Conservation (phyloP, 1,140 invertebrate genomes). For the Pseudomyrmex dendroicus region DNA sequence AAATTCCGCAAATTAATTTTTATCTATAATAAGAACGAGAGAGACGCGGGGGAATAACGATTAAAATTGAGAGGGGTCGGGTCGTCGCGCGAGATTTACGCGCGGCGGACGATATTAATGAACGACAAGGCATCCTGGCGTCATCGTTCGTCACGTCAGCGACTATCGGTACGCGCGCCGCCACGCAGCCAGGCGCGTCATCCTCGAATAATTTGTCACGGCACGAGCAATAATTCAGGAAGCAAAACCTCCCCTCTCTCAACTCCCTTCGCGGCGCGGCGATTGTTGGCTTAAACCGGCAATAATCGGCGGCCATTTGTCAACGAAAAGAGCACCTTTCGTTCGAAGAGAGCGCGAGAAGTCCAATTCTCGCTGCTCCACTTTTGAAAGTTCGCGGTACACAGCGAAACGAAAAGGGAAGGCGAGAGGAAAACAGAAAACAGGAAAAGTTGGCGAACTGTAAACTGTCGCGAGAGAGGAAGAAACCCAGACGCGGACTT, state of each 20-base stretch:
- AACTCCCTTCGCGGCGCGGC: not conserved
- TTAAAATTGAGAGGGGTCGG: not conserved
- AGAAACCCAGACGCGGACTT: constrained; percentile 46
- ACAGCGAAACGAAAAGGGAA: not conserved
- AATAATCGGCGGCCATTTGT: constrained; percentile 68
- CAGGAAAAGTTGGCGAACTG: constrained; percentile 54
- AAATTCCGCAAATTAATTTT: not conserved
- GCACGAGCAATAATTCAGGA: constrained; percentile 60
- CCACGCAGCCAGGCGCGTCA: constrained; percentile 59
- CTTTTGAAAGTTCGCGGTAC: constrained; percentile 31
- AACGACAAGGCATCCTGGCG: constrained; percentile 59
- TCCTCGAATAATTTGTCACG: constrained; percentile 71
- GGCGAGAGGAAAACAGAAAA: constrained; percentile 23
- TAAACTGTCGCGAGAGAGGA: constrained; percentile 54
- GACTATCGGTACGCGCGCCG: constrained; percentile 55
- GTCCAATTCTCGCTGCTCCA: constrained; percentile 45
- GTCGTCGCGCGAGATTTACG: constrained; percentile 16
- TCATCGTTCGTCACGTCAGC: constrained; percentile 64
- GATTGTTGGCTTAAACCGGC: constrained; percentile 39
- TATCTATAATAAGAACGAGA: constrained; percentile 14
- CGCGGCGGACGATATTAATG: constrained; percentile 52
- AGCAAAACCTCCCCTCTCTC: not conserved
- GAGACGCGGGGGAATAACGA: not conserved
- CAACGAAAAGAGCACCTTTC: constrained; percentile 29
- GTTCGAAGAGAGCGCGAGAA: constrained; percentile 1